These are phyloP conservation scores for Euwallacea similis DNA, from an alignment of 1,140 invertebrate species.

Conservation along the genomic window DNA sequence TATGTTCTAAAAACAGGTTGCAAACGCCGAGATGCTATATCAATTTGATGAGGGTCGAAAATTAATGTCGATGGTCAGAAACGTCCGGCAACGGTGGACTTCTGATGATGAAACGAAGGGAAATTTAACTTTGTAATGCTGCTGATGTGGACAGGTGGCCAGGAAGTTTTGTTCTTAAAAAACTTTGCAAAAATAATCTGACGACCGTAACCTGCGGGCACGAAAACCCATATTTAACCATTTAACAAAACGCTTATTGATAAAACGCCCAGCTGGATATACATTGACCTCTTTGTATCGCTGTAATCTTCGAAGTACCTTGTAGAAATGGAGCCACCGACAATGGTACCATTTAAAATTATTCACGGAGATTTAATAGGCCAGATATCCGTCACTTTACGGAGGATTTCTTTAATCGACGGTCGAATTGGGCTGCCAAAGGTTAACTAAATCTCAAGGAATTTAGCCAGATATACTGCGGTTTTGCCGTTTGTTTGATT, in stretches of 20 bases:
- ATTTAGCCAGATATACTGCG: constrained; percentile 10
- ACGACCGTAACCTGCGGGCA: constrained; percentile 27
- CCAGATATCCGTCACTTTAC: constrained; percentile 35
- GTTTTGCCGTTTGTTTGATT: constrained; percentile 1
- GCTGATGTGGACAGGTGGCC: neutral
- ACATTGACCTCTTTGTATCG: constrained; percentile 38
- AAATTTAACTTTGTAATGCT: constrained; percentile 34
- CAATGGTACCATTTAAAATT: constrained; percentile 39
- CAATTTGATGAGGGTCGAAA: constrained; percentile 35
- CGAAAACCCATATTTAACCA: constrained; percentile 26
- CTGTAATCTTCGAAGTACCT: constrained; percentile 36
- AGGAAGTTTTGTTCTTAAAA: neutral
- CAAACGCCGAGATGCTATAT: constrained; percentile 30
- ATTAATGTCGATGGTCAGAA: constrained; percentile 34
- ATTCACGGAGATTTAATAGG: constrained; percentile 37
- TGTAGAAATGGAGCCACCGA: constrained; percentile 27
- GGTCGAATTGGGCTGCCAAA: constrained; percentile 12
- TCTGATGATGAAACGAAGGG: constrained; percentile 14
- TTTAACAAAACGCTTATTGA: constrained; percentile 28
- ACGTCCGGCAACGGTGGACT: constrained; percentile 11
- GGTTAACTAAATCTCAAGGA: constrained; percentile 13
- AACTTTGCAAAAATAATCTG: constrained; percentile 17
- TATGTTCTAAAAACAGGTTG: constrained; percentile 27
- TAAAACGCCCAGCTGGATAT: constrained; percentile 35
- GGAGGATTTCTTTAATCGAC: constrained; percentile 12